Percentiles rank a stretch among this genome's conserved stretches.
These are phyloP conservation scores for Ambastaia sidthimunki DNA, from an alignment of 2,797 vertebrate species.

Conservation along the genomic window DNA sequence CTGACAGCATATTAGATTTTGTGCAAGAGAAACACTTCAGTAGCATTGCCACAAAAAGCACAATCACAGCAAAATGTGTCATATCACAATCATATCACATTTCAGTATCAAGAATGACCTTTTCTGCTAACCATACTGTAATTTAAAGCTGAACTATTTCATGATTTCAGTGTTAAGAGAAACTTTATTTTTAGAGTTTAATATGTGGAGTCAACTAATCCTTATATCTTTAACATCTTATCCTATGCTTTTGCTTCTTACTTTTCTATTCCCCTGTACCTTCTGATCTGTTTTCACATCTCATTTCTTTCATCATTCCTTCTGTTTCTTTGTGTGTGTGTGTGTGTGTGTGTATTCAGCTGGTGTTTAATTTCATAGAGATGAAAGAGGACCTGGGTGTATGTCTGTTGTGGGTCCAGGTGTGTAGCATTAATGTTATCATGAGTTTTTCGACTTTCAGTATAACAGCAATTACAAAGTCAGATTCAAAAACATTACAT, in stretches of 20 bases:
- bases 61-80: no score
- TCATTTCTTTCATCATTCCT: not conserved
- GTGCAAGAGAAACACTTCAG: not conserved
- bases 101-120: not conserved
- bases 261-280: not conserved
- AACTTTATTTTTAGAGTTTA: no score
- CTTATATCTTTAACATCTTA: not conserved
- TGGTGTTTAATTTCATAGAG: conserved; percentile 3
- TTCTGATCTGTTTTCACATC: not conserved
- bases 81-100: no score
- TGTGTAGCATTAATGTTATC: not conserved
- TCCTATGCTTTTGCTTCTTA: no score
- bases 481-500: not conserved
- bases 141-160: no score
- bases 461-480: not conserved
- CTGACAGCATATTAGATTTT: conserved; percentile 53
- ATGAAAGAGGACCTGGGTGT: conserved; percentile 23
- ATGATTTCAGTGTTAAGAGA: no score
- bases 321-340: not conserved
- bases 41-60: not conserved
- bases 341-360: conserved; percentile 24
- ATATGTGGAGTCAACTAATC: no score
- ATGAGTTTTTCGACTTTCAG: no score
- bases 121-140: not conserved
- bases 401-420: not conserved